Conservation (phyloP, 2,888 invertebrate species). For the Drosophila ustulata region DNA sequence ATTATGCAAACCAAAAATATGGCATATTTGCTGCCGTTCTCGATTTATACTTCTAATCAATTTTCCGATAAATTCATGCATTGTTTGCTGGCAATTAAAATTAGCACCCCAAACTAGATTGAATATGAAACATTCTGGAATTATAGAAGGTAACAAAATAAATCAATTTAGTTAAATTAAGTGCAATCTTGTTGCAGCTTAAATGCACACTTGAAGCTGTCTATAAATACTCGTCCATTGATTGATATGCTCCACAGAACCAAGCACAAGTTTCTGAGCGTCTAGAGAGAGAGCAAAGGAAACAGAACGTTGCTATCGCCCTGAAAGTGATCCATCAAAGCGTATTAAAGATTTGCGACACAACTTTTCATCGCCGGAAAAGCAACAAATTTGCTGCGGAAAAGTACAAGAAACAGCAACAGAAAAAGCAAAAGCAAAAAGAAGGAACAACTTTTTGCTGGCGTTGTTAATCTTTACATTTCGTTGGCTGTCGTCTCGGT, state of each 20-base stretch:
- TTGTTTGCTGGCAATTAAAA: no score
- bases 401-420: constrained; percentile 12
- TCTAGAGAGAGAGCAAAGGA: not conserved
- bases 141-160: not conserved
- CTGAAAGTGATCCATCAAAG: constrained; percentile 33
- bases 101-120: not conserved
- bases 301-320: not conserved
- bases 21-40: no score
- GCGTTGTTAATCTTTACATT: constrained; percentile 38
- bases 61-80: no score
- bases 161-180: constrained; percentile 5
- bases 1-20: no score
- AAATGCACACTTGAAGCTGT: constrained; percentile 44
- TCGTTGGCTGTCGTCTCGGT: constrained; percentile 48
- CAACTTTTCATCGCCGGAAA: constrained; percentile 45
- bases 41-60: no score
- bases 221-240: constrained; percentile 29
- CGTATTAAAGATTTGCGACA: constrained; percentile 36
- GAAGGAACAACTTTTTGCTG: constrained; percentile 12
- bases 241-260: constrained; percentile 32
- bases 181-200: constrained; percentile 11
- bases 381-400: constrained; percentile 29
- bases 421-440: constrained; percentile 3
- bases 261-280: constrained; percentile 1
- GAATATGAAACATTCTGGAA: not conserved